These are phyloP conservation scores for Dipodomys ordii DNA, from an alignment of 2,113 vertebrate genomes.

Conservation along the genomic window DNA sequence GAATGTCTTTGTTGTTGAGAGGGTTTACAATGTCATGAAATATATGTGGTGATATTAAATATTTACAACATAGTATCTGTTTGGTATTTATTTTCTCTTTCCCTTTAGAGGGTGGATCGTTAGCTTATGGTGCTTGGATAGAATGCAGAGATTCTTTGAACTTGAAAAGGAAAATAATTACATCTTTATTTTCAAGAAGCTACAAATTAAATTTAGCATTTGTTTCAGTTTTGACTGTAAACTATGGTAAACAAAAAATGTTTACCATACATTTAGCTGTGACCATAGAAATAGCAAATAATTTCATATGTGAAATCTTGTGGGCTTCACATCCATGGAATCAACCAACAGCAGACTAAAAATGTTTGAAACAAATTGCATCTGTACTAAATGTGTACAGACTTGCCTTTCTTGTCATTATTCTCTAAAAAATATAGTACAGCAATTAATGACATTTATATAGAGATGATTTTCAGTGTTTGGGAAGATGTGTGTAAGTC, in stretches of 20 bases:
- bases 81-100: conserved; percentile 21
- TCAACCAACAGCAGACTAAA: background rate
- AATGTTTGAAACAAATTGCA: background rate
- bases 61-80: background rate
- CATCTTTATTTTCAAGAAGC: conserved; percentile 3
- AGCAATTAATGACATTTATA: background rate
- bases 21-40: background rate
- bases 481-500: background rate
- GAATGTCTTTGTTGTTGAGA: background rate
- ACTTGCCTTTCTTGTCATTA: background rate
- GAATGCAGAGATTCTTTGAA: conserved; percentile 20
- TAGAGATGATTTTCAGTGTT: background rate
- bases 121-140: background rate
- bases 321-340: background rate
- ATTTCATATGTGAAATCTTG: background rate
- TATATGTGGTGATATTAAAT: background rate
- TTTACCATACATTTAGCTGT: background rate
- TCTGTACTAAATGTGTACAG: background rate
- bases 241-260: background rate
- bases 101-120: conserved; percentile 1
- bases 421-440: background rate
- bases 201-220: background rate
- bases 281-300: background rate
- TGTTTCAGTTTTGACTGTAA: conserved; percentile 1
- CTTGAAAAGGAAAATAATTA: background rate